Evolutionary conservation across 1,140 invertebrate species (phyloP).

Genomic region (Hydropsyche tenuis): DNA sequence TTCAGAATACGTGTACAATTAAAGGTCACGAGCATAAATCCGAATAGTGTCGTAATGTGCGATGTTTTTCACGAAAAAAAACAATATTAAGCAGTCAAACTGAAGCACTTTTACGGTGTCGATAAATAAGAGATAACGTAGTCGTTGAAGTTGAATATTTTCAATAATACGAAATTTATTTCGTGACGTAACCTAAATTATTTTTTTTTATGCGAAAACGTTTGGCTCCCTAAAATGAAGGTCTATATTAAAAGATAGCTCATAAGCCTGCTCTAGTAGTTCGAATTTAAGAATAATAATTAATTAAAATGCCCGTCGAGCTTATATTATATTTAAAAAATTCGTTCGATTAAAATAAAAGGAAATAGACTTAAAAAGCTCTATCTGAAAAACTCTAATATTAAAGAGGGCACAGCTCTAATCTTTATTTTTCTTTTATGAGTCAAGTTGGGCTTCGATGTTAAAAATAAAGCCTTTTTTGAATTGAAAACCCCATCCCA

Average conservation of each 20-base stretch:
- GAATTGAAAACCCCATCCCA: constrained; percentile 1
- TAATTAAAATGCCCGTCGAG: too few species aligned
- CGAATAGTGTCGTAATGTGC: neutral
- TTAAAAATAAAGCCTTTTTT: constrained; percentile 23
- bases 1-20: neutral
- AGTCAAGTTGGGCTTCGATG: constrained; percentile 3
- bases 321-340: too few species aligned
- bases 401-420: neutral
- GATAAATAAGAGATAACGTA: neutral
- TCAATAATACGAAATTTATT: too few species aligned
- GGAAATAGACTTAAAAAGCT: neutral
- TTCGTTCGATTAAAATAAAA: neutral
- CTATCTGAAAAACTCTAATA: neutral
- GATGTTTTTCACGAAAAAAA: neutral
- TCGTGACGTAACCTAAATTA: neutral
- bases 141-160: too few species aligned
- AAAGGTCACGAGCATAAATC: neutral
- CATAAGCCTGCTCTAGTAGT: too few species aligned
- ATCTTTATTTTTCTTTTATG: constrained; percentile 25
- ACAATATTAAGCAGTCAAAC: neutral
- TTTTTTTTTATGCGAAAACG: neutral
- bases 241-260: too few species aligned
- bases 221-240: too few species aligned
- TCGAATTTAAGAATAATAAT: too few species aligned
- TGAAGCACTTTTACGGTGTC: neutral